These are phyloP conservation scores for Drosophila parvula DNA, from an alignment of 1,140 invertebrate genomes.

Conservation along the genomic window DNA sequence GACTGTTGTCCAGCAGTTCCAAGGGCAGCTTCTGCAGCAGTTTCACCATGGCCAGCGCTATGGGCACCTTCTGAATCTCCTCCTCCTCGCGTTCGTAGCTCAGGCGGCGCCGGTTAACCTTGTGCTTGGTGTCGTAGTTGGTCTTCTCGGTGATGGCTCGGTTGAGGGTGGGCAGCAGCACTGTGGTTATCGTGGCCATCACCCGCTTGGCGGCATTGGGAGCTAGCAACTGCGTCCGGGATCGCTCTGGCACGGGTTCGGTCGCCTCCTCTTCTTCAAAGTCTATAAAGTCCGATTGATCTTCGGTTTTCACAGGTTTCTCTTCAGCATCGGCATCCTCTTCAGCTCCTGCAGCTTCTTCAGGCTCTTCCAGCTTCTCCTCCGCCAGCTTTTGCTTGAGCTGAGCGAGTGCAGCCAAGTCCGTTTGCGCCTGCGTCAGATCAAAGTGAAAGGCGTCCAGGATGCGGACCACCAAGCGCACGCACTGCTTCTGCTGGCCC, in stretches of 20 bases:
- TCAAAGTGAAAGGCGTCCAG: constrained; percentile 97
- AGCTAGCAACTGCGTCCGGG: constrained; percentile 84
- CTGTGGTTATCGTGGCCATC: constrained; percentile 87
- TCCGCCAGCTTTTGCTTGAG: constrained; percentile 38
- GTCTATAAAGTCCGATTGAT: constrained; percentile 54
- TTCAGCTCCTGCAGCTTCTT: constrained; percentile 41
- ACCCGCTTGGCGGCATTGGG: constrained; percentile 90
- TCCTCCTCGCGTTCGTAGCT: constrained; percentile 91
- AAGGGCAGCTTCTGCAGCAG: constrained; percentile 94
- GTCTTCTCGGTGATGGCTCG: constrained; percentile 89
- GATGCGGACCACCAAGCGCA: constrained; percentile 92
- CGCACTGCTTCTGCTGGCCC: constrained; percentile 92
- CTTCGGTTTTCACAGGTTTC: constrained; percentile 30
- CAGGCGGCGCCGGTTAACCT: constrained; percentile 89
- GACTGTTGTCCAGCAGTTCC: constrained; percentile 89
- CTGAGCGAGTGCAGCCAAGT: constrained; percentile 43
- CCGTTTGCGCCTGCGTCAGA: constrained; percentile 87
- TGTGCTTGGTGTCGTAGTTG: constrained; percentile 91
- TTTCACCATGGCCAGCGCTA: constrained; percentile 96
- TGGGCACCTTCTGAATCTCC: constrained; percentile 94
- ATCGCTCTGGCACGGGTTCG: constrained; percentile 61
- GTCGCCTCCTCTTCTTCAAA: constrained; percentile 40
- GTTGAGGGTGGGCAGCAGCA: constrained; percentile 85
- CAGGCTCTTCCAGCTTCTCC: constrained; percentile 24
- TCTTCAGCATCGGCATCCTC: constrained; percentile 67